Percentiles rank a stretch among this genome's conserved stretches.
Evolutionary conservation across 2,113 vertebrate genomes (phyloP).

Genomic region (Zosterops borbonicus): DNA sequence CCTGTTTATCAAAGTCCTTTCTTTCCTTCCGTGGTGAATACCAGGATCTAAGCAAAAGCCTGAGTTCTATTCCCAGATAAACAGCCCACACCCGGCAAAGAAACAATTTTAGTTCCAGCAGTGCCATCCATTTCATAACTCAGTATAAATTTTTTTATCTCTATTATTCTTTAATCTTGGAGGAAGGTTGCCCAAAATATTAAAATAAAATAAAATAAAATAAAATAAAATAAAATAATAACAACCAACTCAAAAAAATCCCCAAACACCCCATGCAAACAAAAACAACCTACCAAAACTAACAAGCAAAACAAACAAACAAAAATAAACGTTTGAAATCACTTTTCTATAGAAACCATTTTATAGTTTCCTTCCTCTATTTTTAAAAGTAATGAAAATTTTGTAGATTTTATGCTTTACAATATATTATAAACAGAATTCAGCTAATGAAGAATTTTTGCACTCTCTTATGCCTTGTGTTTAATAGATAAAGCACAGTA

Average conservation of each 20-base stretch:
- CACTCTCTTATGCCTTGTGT: background rate
- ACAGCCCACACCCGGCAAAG: background rate
- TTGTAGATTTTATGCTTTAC: background rate
- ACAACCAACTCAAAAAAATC: background rate
- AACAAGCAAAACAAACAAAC: background rate
- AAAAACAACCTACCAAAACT: background rate
- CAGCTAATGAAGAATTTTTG: background rate
- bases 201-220: too few relatives aligned
- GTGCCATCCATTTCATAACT: background rate
- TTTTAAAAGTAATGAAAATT: background rate
- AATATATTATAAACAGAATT: background rate
- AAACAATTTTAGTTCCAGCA: background rate
- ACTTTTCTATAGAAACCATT: background rate
- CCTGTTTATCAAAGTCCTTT: background rate
- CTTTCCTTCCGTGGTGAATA: background rate
- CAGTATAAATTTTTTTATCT: background rate
- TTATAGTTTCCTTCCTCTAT: background rate
- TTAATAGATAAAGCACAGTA: background rate
- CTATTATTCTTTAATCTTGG: background rate
- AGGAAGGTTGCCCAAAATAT: background rate
- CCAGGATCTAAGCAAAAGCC: background rate
- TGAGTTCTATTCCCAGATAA: background rate
- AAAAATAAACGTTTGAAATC: background rate
- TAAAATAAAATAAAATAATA: too few relatives aligned
- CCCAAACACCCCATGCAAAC: background rate